Evolutionary conservation across 1,140 invertebrate species (phyloP).

Genomic region (Drosophila lowei): DNA sequence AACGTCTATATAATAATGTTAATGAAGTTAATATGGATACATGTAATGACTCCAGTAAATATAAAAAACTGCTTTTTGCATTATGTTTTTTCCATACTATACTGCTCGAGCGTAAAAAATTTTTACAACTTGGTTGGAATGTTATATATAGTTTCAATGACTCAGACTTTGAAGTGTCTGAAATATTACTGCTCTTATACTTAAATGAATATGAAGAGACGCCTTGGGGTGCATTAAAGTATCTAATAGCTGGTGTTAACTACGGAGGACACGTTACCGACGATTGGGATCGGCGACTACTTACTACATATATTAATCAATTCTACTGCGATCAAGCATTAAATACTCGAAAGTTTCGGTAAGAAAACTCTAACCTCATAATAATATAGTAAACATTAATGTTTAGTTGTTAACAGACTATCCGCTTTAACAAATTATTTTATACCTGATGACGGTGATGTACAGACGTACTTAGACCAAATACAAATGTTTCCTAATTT

Average conservation of each 20-base stretch:
- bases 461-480: constrained; percentile 91
- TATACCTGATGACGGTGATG: constrained; percentile 91
- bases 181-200: constrained; percentile 91
- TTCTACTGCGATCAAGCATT: constrained; percentile 90
- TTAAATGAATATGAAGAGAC: constrained; percentile 92
- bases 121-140: constrained; percentile 96
- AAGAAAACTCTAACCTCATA: not conserved
- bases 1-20: constrained; percentile 92
- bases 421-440: constrained; percentile 89
- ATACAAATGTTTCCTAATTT: constrained; percentile 89
- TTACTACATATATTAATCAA: constrained; percentile 92
- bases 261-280: constrained; percentile 97
- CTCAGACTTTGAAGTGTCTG: constrained; percentile 94
- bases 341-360: constrained; percentile 85
- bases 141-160: constrained; percentile 94
- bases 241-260: constrained; percentile 95
- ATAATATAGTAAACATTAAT: not conserved
- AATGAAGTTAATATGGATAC: constrained; percentile 91
- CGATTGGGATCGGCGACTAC: constrained; percentile 94
- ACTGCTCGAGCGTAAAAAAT: constrained; percentile 93
- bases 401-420: constrained; percentile 83
- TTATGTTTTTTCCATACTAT: constrained; percentile 96
- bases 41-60: constrained; percentile 90
- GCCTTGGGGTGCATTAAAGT: constrained; percentile 95
- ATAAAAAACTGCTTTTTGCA: constrained; percentile 93